Evolutionary conservation across 2,888 invertebrate genomes (phyloP).

Genomic region (Atherix ibis): DNA sequence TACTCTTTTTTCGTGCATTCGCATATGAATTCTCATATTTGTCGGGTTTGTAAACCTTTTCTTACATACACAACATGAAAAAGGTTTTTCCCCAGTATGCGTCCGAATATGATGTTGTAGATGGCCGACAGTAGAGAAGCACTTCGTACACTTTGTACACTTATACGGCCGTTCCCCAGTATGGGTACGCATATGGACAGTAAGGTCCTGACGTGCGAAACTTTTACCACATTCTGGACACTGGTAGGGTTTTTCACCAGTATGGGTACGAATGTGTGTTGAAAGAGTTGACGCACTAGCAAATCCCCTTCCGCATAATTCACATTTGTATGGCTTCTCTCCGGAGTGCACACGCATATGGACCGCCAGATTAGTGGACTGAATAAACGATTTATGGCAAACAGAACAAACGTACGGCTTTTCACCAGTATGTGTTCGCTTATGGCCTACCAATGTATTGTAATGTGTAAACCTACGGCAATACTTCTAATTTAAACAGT

Average conservation of each 20-base stretch:
- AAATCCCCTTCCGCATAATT: constrained; percentile 25
- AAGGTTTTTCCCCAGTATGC: constrained; percentile 35
- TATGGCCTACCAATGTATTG: constrained; percentile 42
- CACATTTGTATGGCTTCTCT: constrained; percentile 19
- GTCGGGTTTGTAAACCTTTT: no score
- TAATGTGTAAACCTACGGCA: constrained; percentile 42
- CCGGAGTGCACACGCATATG: constrained; percentile 30
- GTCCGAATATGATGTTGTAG: constrained; percentile 36
- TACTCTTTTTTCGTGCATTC: no score
- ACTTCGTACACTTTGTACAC: constrained; percentile 15
- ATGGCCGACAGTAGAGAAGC: constrained; percentile 11
- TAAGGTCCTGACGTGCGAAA: constrained; percentile 7
- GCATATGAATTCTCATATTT: no score
- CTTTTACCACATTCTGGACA: constrained; percentile 28
- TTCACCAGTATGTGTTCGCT: constrained; percentile 45
- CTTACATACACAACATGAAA: no score
- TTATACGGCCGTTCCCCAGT: constrained; percentile 32
- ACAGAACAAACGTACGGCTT: constrained; percentile 40
- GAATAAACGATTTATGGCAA: constrained; percentile 44
- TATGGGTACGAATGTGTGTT: constrained; percentile 30
- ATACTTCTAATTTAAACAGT: constrained; percentile 1
- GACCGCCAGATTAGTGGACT: constrained; percentile 38
- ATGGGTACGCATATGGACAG: constrained; percentile 26
- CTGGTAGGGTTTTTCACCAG: constrained; percentile 28
- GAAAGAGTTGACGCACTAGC: constrained; percentile 30